Percentiles rank a stretch among this genome's conserved stretches.
These are phyloP conservation scores for Steinernema carpocapsae DNA, from an alignment of 2,888 invertebrate species.

Conservation along the genomic window DNA sequence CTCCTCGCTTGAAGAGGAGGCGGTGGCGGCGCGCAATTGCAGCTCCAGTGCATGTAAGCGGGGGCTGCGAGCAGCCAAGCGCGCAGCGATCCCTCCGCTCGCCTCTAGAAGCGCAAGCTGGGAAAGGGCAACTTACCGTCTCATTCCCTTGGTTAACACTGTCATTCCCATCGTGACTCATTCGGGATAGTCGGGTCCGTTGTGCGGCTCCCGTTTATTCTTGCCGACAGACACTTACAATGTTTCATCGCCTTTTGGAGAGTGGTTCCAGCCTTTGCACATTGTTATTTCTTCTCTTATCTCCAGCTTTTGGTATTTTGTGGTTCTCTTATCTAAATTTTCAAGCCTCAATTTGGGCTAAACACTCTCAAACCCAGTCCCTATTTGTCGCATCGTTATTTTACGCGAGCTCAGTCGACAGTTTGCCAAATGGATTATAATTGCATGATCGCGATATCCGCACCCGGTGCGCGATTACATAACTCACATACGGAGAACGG, in stretches of 20 bases:
- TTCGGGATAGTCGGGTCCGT: background rate
- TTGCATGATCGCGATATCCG: constrained; percentile 29
- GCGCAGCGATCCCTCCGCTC: constrained; percentile 16
- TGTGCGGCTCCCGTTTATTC: background rate
- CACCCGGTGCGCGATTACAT: constrained; percentile 28
- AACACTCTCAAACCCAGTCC: no score
- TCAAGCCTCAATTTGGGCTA: no score
- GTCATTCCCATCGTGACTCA: constrained; percentile 20
- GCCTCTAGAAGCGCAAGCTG: constrained; percentile 4
- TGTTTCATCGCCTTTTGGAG: background rate
- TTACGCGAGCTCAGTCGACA: constrained; percentile 2
- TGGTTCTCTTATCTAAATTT: no score
- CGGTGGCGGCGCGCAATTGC: constrained; percentile 19
- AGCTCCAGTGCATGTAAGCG: constrained; percentile 14
- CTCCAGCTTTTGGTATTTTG: no score
- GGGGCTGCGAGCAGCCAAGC: constrained; percentile 2
- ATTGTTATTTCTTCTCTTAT: background rate
- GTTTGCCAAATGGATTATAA: constrained; percentile 25
- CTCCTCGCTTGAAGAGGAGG: background rate
- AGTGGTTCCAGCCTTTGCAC: background rate
- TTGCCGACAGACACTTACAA: background rate
- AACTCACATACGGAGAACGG: no score
- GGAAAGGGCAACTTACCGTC: constrained; percentile 14
- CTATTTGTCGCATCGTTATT: constrained; percentile 27
- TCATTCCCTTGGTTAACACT: background rate